Conservation (phyloP, 2,888 invertebrate species). For the Gonocerus acuteangulatus region DNA sequence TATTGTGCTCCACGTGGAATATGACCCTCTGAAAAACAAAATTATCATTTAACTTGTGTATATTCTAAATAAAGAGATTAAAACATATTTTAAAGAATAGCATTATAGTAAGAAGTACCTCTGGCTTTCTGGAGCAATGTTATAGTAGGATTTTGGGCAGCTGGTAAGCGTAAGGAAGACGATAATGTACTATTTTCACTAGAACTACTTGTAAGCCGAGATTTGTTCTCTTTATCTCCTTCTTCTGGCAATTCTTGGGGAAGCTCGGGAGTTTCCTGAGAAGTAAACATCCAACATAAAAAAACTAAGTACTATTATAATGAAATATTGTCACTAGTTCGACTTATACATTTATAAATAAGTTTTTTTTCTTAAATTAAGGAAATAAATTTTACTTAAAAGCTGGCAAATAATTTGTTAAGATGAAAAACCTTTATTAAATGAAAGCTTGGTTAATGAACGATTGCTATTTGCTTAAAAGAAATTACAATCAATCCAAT, state of each 20-base stretch:
- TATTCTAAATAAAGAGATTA: neutral
- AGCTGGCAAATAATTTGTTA: too few species aligned
- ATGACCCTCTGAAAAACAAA: slow-evolving; percentile 59
- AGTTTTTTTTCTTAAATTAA: too few species aligned
- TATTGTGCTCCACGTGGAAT: slow-evolving; percentile 69
- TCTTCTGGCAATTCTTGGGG: slow-evolving; percentile 31
- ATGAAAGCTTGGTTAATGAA: too few species aligned
- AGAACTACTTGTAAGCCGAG: slow-evolving; percentile 18
- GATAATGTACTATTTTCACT: slow-evolving; percentile 30
- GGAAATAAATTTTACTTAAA: too few species aligned
- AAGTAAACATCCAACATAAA: too few species aligned
- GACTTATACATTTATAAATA: too few species aligned
- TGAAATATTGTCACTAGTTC: too few species aligned
- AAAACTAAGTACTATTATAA: too few species aligned
- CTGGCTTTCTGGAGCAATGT: slow-evolving; percentile 79
- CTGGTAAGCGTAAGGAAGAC: slow-evolving; percentile 50
- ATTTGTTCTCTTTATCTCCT: neutral
- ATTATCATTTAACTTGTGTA: neutral
- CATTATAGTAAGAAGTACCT: slow-evolving; percentile 53
- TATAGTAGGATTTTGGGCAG: slow-evolving; percentile 78
- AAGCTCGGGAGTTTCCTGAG: slow-evolving; percentile 29
- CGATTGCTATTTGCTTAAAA: too few species aligned
- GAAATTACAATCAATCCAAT: too few species aligned
- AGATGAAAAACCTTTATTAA: too few species aligned
- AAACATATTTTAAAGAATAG: neutral